These are phyloP conservation scores for Enteromius unitaeniatus DNA, from an alignment of 2,797 vertebrate species.

Conservation along the genomic window DNA sequence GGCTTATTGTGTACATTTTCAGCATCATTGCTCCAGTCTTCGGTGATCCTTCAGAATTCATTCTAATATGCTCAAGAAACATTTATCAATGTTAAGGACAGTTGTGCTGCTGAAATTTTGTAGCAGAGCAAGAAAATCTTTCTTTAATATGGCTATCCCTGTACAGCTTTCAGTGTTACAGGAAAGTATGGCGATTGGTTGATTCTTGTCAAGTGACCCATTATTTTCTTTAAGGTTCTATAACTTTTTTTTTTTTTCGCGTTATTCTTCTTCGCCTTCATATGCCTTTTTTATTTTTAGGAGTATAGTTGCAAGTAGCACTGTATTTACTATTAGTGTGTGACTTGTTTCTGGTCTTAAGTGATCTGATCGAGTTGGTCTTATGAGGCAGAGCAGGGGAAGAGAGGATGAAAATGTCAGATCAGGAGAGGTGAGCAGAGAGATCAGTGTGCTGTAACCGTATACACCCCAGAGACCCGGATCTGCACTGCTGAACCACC, in stretches of 20 bases:
- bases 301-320: not conserved
- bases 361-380: not conserved
- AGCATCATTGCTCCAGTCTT: not conserved
- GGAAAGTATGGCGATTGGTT: too few relatives aligned
- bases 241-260: too few relatives aligned
- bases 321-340: not conserved
- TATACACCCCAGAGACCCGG: constrained; percentile 38
- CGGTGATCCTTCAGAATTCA: not conserved
- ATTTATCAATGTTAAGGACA: not conserved
- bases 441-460: constrained; percentile 64
- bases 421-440: constrained; percentile 61
- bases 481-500: constrained; percentile 42
- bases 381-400: constrained; percentile 50
- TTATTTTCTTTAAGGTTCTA: too few relatives aligned
- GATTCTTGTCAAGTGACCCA: too few relatives aligned
- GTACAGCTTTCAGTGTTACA: too few relatives aligned
- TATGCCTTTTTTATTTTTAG: not conserved
- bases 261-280: not conserved
- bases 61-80: not conserved
- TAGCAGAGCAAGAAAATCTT: too few relatives aligned
- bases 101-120: not conserved
- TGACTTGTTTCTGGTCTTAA: constrained; percentile 39
- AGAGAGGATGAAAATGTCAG: constrained; percentile 38
- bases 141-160: too few relatives aligned
- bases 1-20: not conserved